A percentile compares a stretch with the other conserved stretches of the same genome.
These are phyloP conservation scores for Strigops habroptila DNA, from an alignment of 2,113 vertebrate species.

Conservation along the genomic window DNA sequence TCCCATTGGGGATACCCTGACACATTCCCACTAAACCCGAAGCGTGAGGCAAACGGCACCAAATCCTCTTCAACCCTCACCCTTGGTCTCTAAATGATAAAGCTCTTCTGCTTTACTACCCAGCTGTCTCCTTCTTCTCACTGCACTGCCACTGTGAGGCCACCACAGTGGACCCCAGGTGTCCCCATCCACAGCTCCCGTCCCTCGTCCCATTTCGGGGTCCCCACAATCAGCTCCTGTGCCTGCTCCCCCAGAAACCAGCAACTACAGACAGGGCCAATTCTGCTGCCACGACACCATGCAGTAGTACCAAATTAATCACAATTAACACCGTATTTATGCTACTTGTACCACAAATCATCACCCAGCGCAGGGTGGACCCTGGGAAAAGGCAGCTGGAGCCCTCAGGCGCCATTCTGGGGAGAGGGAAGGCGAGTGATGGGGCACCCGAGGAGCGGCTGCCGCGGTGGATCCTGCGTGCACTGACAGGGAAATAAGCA, in stretches of 20 bases:
- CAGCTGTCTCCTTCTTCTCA: accelerated
- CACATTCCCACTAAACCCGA: not conserved
- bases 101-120: accelerated
- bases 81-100: no score
- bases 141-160: accelerated
- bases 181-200: not conserved
- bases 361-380: accelerated
- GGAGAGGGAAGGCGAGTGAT: not conserved
- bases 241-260: not conserved
- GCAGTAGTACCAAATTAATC: no score
- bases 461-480: not conserved
- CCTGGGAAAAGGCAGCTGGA: not conserved
- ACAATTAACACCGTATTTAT: accelerated
- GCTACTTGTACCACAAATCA: not conserved
- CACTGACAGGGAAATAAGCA: accelerated
- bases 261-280: accelerated
- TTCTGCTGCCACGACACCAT: accelerated
- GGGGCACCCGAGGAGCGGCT: accelerated
- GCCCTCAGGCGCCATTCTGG: no score
- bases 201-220: not conserved
- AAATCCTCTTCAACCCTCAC: not conserved
- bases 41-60: accelerated
- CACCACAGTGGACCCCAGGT: no score
- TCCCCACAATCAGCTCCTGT: accelerated
- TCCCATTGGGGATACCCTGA: accelerated